Base-by-base conservation (phyloP, 2,113 vertebrate genomes). In the Prinia subflava region DNA sequence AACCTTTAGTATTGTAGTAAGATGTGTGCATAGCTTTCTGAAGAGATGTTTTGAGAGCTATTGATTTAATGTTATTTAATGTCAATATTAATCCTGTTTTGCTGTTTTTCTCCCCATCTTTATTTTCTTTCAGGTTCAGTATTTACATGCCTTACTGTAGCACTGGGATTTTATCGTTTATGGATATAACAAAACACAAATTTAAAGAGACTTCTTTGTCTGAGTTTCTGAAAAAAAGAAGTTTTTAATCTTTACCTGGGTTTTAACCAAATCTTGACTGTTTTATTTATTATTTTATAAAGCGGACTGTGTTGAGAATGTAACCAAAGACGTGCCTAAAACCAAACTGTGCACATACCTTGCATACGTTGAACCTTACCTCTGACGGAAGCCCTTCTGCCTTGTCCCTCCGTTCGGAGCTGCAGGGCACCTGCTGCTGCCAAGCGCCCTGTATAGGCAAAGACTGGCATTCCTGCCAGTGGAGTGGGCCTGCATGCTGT, bases 91-190 rank as follows among this genome's bases (percentile, higher is more conserved):
- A 90, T 55, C 41, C 30, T 22, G 5, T 83, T 78, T 94, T 55
- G 41, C 30, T 22, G 5, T 83, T 78, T 94, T 60, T 28, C n/a
- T 47, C 55, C 47, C 27, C 3, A 3, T 68, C 89, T 95, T 33
- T 84, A 15, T 90, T 92, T 85, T 95, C 75, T 96, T 97, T 39
- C 95, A 98, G 98, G 98, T 91, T 98, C 98, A 71, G 44, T 98
- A 92, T 98, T 98, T 96, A 98, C 98, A 22, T 98, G 98, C 95
- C 97, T 98, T 89, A 98, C 98, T 19, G 97, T 98, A 90, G 98
- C 97, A 75, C 97, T 98, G 91, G 98, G 98, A 97, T 98, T 98
- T 98, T 98, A 98, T 83, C 98, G 98, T 60, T 96, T 98, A 39
- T 98, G 98, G 98, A 97, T 98, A 44, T 98, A 96, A 96, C 74